These are phyloP conservation scores for Chromis chromis DNA, from an alignment of 2,797 vertebrate species.

Conservation along the genomic window DNA sequence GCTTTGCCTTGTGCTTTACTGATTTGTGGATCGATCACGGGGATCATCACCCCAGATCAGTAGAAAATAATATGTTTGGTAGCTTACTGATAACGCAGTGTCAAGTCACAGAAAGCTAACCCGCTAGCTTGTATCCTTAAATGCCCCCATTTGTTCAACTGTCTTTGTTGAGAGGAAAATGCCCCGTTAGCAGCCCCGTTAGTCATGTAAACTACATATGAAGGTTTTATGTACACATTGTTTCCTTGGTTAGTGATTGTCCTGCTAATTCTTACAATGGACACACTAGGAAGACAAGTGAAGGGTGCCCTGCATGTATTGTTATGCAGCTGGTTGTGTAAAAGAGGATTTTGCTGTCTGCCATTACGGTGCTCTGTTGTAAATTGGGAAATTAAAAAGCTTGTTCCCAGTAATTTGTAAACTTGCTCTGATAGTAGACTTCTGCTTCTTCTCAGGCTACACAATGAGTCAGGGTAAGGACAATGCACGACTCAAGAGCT, in stretches of 20 bases:
- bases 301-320: neutral
- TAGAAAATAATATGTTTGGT: neutral
- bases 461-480: conserved; percentile 97
- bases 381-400: neutral
- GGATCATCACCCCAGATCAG: fast-evolving
- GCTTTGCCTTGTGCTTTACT: neutral
- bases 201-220: neutral
- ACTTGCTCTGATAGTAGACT: neutral
- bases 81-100: neutral
- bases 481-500: conserved; percentile 97
- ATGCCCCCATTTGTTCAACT: conserved; percentile 48
- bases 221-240: neutral
- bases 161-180: conserved; percentile 20
- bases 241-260: neutral
- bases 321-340: neutral
- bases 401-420: neutral
- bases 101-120: conserved; percentile 48
- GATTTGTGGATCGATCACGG: neutral
- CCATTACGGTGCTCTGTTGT: neutral
- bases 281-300: neutral
- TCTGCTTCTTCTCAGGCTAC: conserved; percentile 79
- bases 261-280: neutral
- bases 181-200: neutral
- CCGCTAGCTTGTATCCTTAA: conserved; percentile 60
- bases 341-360: neutral